Base-by-base conservation (phyloP, 2,888 invertebrate species). In the Ganaspis brasiliensis region DNA sequence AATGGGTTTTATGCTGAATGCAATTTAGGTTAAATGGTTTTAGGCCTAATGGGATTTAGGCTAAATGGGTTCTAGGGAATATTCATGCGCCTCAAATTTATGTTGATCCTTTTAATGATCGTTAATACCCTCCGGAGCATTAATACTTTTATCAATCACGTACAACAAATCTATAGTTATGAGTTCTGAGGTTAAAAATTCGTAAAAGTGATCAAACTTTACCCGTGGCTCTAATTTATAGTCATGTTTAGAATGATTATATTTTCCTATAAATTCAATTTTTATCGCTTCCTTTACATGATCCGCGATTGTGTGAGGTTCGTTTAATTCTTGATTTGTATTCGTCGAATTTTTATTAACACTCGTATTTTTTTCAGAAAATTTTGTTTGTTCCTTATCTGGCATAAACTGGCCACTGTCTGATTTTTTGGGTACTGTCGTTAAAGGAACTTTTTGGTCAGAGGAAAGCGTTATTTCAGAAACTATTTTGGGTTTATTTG, bases 131-230 rank as follows among this genome's bases (percentile, higher is more conserved):
- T 45, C 37, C 21, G 70, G 49, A 49, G 21, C 19, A 45, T 8
- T 19, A 12, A 45, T 19, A 24, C 10, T 49, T 24, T 74, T 61
- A 71, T 81, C 74, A 24, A 81, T 77, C 14, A 81, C 74, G 21
- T 81, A 77, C 35, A 80, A 70, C 67, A 80, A 77, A 71, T 80
- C 78, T 31, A 74, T 61, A 4, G 72, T 67, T 74, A 79, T 70
- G 49, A 82, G 73, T 56, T 80, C 77, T 14, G 80, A 82, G 37
- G 73, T 78, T 35, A 82, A 74, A 70, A 74, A 79, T 56, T 82
- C 80, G 49, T 73, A 74, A 67, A 79, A 82, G 55, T 79, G 71
- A 56, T 78, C 80, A n/a, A 72, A 81, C 52, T 81, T 80, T 31
- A 70, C 74, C 59, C 73, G 61, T 40, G 8, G 10, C n/a, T 67